A percentile compares a stretch with the other conserved stretches of the same genome.
phyloP scores from a whole-genome alignment of 1,140 invertebrate genomes.

The Meteorus sp. region DNA sequence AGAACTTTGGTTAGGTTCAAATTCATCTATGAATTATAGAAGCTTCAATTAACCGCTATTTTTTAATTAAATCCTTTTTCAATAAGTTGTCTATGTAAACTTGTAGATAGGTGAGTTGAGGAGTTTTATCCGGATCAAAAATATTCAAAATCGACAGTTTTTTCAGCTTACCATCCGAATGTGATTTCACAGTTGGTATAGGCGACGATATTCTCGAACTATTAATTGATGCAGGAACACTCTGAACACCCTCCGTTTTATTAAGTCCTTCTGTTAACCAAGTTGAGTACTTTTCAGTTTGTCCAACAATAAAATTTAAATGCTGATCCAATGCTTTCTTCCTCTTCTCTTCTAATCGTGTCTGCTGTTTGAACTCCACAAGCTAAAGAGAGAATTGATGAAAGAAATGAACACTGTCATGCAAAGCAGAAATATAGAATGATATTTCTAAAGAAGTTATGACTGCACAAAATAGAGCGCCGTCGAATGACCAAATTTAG shows the following conservation, averaged over 20 bases:
- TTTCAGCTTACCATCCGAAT: slow-evolving; percentile 59
- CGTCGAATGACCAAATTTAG: slow-evolving; percentile 36
- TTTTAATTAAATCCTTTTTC: too few relatives aligned
- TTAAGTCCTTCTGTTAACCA: slow-evolving; percentile 83
- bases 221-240: slow-evolving; percentile 57
- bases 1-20: slow-evolving; percentile 75
- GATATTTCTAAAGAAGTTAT: slow-evolving; percentile 39
- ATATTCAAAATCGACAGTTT: slow-evolving; percentile 1
- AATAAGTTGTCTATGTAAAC: slow-evolving; percentile 13
- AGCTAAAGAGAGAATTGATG: slow-evolving; percentile 62
- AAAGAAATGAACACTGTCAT: slow-evolving; percentile 10
- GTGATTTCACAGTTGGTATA: slow-evolving; percentile 45
- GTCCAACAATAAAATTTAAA: slow-evolving; percentile 97
- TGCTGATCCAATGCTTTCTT: slow-evolving; percentile 97
- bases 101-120: too few relatives aligned
- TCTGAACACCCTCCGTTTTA: slow-evolving; percentile 59
- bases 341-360: slow-evolving; percentile 88
- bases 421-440: neutral
- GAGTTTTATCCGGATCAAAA: too few relatives aligned
- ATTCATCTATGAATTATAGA: slow-evolving; percentile 67
- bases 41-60: too few relatives aligned
- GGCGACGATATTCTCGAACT: slow-evolving; percentile 57
- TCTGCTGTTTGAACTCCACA: slow-evolving; percentile 93
- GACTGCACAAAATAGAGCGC: slow-evolving; percentile 27
- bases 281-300: slow-evolving; percentile 97